phyloP scores from a whole-genome alignment of 2,113 vertebrate species.

The Acrocephalus arundinaceus region DNA sequence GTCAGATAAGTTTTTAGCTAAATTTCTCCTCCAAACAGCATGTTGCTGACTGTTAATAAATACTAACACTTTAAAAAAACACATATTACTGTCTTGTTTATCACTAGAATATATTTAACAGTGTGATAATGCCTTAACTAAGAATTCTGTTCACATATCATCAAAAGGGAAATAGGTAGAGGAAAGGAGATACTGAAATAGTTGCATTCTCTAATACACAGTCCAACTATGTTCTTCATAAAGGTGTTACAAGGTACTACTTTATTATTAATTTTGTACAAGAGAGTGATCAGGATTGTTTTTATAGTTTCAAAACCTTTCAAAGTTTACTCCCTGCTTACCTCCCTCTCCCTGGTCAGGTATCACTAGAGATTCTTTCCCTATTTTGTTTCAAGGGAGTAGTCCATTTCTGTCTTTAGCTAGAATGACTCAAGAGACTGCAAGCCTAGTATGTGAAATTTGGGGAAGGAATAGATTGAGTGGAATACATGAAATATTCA shows the following conservation, averaged over 20 bases:
- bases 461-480: background rate
- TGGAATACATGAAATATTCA: background rate
- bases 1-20: background rate
- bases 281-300: background rate
- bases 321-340: background rate
- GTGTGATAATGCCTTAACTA: background rate
- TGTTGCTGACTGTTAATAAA: background rate
- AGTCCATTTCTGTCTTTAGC: background rate
- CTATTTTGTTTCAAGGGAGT: background rate
- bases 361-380: background rate
- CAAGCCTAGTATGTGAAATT: background rate
- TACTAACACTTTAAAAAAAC: background rate
- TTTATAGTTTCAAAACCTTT: background rate
- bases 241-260: background rate
- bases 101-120: background rate
- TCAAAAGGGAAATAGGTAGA: accelerated
- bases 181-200: background rate
- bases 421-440: background rate
- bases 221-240: background rate
- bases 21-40: background rate
- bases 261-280: background rate
- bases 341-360: background rate
- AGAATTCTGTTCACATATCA: background rate
- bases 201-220: background rate
- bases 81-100: background rate